A percentile compares a stretch with the other conserved stretches of the same genome.
Evolutionary conservation across 2,113 vertebrate genomes (phyloP).

Genomic region (Gasterosteus aculeatus): DNA sequence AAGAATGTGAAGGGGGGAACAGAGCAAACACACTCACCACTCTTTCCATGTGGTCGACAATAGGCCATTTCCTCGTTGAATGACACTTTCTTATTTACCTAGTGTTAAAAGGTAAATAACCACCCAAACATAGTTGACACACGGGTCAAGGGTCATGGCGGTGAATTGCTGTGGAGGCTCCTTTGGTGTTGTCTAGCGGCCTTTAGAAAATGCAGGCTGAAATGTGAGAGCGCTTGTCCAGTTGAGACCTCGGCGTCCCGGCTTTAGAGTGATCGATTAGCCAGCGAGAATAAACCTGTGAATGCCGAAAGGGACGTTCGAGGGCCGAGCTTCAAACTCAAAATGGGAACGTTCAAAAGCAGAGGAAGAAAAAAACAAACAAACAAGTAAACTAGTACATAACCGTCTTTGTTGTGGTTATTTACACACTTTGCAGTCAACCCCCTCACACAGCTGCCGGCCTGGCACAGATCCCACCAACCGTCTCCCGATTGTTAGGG

Average conservation of each 20-base stretch:
- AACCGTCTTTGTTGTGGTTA: not conserved
- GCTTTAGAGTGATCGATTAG: constrained; percentile 55
- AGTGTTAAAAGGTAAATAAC: constrained; percentile 55
- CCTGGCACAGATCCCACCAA: constrained; percentile 23
- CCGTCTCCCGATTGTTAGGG: constrained; percentile 45
- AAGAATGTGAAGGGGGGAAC: constrained; percentile 1
- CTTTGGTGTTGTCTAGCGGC: constrained; percentile 45
- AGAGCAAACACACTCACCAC: constrained; percentile 17
- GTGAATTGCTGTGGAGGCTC: constrained; percentile 49
- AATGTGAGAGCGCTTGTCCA: constrained; percentile 43
- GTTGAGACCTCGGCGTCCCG: constrained; percentile 46
- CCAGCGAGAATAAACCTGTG: constrained; percentile 47
- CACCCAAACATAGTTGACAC: constrained; percentile 57
- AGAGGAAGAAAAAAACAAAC: not conserved
- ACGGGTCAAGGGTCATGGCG: constrained; percentile 46
- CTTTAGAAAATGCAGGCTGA: constrained; percentile 42
- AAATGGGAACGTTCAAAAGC: not conserved
- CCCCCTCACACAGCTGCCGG: constrained; percentile 21
- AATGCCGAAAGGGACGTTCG: not conserved
- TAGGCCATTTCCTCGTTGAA: constrained; percentile 12
- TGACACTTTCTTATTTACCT: constrained; percentile 18
- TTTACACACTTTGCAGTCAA: constrained; percentile 8
- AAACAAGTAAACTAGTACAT: not conserved
- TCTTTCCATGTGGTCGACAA: constrained; percentile 5
- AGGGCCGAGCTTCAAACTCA: constrained; percentile 13